Percentiles rank a stretch among this genome's conserved stretches.
These are phyloP conservation scores for Tor tambroides DNA, from an alignment of 2,113 vertebrate species.

Conservation along the genomic window DNA sequence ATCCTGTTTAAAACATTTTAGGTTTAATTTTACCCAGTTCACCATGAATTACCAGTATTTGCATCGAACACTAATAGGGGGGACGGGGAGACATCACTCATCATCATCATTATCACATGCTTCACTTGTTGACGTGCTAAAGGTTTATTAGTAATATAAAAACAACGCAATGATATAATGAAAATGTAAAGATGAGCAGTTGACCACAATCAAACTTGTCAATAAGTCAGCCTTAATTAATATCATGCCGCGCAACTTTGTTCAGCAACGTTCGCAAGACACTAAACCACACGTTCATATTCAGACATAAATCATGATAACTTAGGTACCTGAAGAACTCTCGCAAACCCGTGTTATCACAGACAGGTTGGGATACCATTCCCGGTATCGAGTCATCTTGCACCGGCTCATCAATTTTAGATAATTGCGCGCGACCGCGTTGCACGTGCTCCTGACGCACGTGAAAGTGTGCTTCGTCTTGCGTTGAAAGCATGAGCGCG, in stretches of 20 bases:
- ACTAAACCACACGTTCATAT: conserved; percentile 5
- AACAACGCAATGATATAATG: neutral
- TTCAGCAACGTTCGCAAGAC: neutral
- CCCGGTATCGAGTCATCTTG: conserved; percentile 33
- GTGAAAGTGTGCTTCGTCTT: neutral
- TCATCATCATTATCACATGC: neutral
- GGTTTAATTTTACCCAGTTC: neutral
- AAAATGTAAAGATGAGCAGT: neutral
- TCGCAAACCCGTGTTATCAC: conserved; percentile 64
- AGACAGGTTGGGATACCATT: conserved; percentile 61
- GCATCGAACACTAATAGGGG: neutral
- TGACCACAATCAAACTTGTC: neutral
- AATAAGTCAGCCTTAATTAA: neutral
- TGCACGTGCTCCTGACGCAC: neutral
- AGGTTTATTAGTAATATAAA: neutral
- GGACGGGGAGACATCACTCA: neutral
- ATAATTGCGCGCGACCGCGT: neutral
- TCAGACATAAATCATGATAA: conserved; percentile 49
- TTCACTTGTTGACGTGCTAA: neutral
- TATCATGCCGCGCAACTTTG: neutral
- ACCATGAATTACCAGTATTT: too few relatives aligned
- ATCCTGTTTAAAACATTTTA: neutral
- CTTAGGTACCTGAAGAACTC: neutral
- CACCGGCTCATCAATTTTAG: neutral
- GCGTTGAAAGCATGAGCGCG: neutral